These are phyloP conservation scores for Buathra laborator DNA, from an alignment of 2,888 invertebrate genomes.

Conservation along the genomic window DNA sequence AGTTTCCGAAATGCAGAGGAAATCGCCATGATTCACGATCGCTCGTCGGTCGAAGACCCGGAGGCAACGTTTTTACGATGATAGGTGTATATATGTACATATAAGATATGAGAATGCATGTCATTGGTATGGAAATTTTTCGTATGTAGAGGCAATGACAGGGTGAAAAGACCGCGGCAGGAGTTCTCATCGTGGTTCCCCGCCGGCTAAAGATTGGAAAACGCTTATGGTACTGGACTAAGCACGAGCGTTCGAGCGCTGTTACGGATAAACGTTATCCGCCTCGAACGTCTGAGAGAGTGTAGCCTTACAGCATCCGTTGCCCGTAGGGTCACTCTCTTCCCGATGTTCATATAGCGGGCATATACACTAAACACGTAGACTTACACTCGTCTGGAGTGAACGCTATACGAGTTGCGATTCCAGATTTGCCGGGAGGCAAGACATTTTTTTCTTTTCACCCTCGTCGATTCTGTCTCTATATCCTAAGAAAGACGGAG, in stretches of 20 bases:
- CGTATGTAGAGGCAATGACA: constrained; percentile 53
- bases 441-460: constrained; percentile 24
- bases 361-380: constrained; percentile 21
- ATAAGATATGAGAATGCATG: constrained; percentile 38
- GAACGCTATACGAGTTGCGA: constrained; percentile 39
- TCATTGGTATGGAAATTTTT: constrained; percentile 64
- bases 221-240: constrained; percentile 78
- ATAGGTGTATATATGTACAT: neutral
- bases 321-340: constrained; percentile 61
- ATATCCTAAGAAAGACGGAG: neutral
- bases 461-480: constrained; percentile 14
- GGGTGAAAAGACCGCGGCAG: constrained; percentile 56
- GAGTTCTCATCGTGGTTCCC: constrained; percentile 45
- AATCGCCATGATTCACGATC: constrained; percentile 6
- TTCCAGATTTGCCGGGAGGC: constrained; percentile 52
- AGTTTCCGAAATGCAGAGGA: neutral
- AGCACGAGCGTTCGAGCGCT: constrained; percentile 67
- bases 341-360: constrained; percentile 8
- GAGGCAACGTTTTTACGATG: constrained; percentile 34
- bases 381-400: constrained; percentile 36
- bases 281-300: constrained; percentile 59
- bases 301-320: constrained; percentile 20
- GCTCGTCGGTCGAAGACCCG: constrained; percentile 25
- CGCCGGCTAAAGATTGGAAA: constrained; percentile 79
- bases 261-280: constrained; percentile 80